Evolutionary conservation across 1,140 invertebrate genomes (phyloP), one percentile per base, ranked within the genome.

Genomic region (Sinella curviseta): DNA sequence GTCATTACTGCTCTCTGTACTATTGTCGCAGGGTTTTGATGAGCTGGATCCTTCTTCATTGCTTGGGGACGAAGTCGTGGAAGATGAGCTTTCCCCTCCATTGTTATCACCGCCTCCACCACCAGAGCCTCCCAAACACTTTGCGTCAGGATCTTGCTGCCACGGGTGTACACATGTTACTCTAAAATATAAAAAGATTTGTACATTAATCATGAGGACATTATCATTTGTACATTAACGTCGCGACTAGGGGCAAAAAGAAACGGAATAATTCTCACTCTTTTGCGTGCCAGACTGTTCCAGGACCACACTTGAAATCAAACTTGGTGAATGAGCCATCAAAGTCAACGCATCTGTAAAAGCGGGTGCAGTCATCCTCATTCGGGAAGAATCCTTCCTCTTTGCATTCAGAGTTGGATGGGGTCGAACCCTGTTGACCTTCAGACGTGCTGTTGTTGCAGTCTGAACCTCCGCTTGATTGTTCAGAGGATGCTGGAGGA

Each of bases 321-420:
- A 85, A 87, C 2, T 90, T 86, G 36, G 89, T 90, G 82, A 90
- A 91, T 33, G 90, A 88, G 77, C 92, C 89, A 31, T 90, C 91
- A 84, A 86, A 88, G 81, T 89, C 87, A 24, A 93, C 93, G 73
- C 87, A 87, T 24, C 85, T 28, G 83, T 91, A 91, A 84, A 90
- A 91, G 65, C 86, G 83, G 36, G 83, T 86, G 81, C 91, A 92
- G 80, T 91, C 87, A 17, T 83, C 84, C 70, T 90, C 89, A 86
- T 93, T 88, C 1, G 89, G 87, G 84, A 89, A 90, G 82, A 92
- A 94, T 8, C 92, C 92, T 86, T 92, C 91, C 26, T 88, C 84
- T n/a, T 81, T 84, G 82, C 91, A 92, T n/a, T 83, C 48, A 26
- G 24, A 75, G n/a, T 55, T 74, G 20, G 36, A 67, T 67, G 16